phyloP scores from a whole-genome alignment of 2,113 vertebrate genomes.

The Emydocephalus ijimae region DNA sequence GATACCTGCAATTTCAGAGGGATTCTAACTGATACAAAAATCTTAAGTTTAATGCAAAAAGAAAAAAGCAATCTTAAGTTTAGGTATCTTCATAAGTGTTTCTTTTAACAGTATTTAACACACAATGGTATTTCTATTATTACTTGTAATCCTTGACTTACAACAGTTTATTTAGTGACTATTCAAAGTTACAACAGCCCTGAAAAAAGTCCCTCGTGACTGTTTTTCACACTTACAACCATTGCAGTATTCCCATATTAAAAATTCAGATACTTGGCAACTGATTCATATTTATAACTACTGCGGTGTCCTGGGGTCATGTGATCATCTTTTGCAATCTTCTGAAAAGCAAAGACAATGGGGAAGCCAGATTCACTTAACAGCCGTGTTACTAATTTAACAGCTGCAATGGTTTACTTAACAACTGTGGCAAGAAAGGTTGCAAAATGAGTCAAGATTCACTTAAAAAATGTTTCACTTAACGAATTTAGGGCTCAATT shows the following conservation, averaged over 20 bases:
- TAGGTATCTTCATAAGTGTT: slow-evolving; percentile 40
- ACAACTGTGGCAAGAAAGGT: neutral
- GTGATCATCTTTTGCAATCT: too few relatives aligned
- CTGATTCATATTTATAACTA: too few relatives aligned
- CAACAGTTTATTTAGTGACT: too few relatives aligned
- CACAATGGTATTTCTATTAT: slow-evolving; percentile 40
- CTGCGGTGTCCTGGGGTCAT: too few relatives aligned
- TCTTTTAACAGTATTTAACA: slow-evolving; percentile 16
- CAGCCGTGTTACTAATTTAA: neutral
- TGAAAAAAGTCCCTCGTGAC: too few relatives aligned
- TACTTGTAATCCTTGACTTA: too few relatives aligned
- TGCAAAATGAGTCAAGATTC: neutral
- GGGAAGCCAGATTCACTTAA: neutral
- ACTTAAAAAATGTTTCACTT: neutral
- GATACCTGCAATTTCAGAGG: slow-evolving; percentile 48
- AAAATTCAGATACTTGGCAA: too few relatives aligned
- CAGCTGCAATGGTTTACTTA: neutral
- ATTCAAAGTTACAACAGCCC: too few relatives aligned
- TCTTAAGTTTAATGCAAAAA: neutral
- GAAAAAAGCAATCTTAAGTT: slow-evolving; percentile 24
- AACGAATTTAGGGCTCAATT: neutral
- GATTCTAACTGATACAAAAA: slow-evolving; percentile 65
- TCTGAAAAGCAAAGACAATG: neutral
- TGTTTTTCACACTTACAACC: too few relatives aligned
- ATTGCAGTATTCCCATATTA: too few relatives aligned